Base-by-base conservation (phyloP, 1,140 invertebrate genomes). In the Metaphire vulgaris region DNA sequence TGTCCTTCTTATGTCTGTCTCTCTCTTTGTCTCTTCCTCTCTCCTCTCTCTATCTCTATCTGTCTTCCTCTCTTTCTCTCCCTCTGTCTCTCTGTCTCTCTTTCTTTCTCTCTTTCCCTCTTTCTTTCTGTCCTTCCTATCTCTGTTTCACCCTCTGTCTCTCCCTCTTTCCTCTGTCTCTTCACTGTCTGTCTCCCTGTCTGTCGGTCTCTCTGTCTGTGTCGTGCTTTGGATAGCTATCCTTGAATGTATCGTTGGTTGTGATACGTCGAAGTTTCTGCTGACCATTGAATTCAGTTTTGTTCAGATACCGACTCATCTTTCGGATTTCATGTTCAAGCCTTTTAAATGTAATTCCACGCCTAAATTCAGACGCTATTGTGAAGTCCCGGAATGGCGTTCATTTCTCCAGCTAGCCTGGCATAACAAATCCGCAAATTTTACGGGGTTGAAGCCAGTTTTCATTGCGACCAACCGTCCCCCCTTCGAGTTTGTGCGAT, bases 101-200 rank as follows among this genome's bases (percentile, higher is more conserved):
- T 56, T 21, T 56, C 41, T 21, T 6, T 56, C 41, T 56, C 41
- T 21, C 6, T 56, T 21, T 56, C 41, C 41, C 6, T 56, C 41
- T 56, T 21, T 56, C 41, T 56, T 21, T 56, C 41, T 56, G 6
- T 56, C 41, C n/a, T n/a, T 65, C 74, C 77, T 32, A 75, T 69
- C 67, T 69, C 67, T 28, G 6, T 69, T 26, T 28, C 67, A 14
- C n/a, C 14, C 30, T 69, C 67, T 28, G 6, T 69, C 67, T 28
- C 67, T 69, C 67, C 14, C 67, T 69, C 67, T 28, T 26, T 69
- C 67, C 14, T 26, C 28, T 26, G 2, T 26, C 26, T 26, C 14
- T 26, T 31, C 67, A 12, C 67, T 26, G 6, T 69, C 67, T 69
- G 6, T 28, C 67, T 69, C 67, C 14, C 30, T 69, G 6, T 69